These are phyloP conservation scores for Flabesymbios commensalis DNA, from an alignment of 2,888 invertebrate species.

Conservation along the genomic window DNA sequence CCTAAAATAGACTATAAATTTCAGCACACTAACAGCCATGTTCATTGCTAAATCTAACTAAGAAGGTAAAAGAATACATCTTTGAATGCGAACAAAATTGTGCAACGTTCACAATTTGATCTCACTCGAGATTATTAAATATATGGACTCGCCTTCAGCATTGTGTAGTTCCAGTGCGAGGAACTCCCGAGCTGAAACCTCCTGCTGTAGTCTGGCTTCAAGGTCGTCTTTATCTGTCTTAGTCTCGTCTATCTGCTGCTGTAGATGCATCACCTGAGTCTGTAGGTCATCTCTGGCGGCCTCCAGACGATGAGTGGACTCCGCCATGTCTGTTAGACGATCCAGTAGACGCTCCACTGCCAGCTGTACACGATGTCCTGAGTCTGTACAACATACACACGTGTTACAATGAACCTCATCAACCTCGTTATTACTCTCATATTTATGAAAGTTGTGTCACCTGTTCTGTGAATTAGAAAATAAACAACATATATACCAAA, in stretches of 20 bases:
- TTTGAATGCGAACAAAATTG: too few species aligned
- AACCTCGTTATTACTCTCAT: too few species aligned
- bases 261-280: conserved; percentile 41
- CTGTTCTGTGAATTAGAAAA: too few species aligned
- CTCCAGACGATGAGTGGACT: conserved; percentile 12
- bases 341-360: conserved; percentile 52
- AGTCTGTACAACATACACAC: conserved; percentile 15
- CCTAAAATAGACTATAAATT: not conserved
- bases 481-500: too few species aligned
- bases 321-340: conserved; percentile 45
- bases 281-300: conserved; percentile 20
- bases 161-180: conserved; percentile 58
- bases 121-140: too few species aligned
- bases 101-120: too few species aligned
- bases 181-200: conserved; percentile 53
- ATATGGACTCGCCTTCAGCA: conserved; percentile 51
- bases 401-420: not conserved
- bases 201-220: conserved; percentile 36
- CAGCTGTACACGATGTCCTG: conserved; percentile 40
- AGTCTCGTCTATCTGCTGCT: not conserved
- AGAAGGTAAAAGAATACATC: not conserved
- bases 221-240: conserved; percentile 37
- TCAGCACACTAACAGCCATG: not conserved
- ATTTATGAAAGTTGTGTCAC: too few species aligned
- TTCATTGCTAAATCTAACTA: not conserved